These are phyloP conservation scores for Dasypolia templi DNA, from an alignment of 2,888 invertebrate genomes.

Conservation along the genomic window DNA sequence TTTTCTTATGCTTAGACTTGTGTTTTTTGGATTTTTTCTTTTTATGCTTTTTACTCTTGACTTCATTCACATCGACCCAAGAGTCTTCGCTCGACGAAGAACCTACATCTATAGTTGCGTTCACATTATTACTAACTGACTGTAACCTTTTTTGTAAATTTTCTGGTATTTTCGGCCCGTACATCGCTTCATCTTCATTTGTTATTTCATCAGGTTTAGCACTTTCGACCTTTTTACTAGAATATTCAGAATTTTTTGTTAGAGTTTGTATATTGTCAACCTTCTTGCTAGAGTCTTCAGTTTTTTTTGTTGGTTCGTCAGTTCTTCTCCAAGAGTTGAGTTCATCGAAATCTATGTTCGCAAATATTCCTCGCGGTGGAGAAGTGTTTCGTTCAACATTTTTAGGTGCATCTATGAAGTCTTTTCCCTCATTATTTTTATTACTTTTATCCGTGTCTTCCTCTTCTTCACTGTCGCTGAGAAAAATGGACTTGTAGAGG, in stretches of 20 bases:
- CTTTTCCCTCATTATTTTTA: conserved; percentile 53
- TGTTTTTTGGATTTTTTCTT: conserved; percentile 88
- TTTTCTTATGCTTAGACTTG: conserved; percentile 85
- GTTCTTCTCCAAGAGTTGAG: conserved; percentile 87
- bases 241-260: conserved; percentile 36
- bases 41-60: conserved; percentile 83
- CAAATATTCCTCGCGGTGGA: conserved; percentile 93
- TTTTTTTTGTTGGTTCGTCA: conserved; percentile 47
- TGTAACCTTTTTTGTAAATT: conserved; percentile 79
- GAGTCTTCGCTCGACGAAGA: conserved; percentile 85
- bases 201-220: background rate
- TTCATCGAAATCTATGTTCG: conserved; percentile 91
- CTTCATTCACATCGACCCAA: conserved; percentile 88
- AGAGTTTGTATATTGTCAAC: conserved; percentile 22
- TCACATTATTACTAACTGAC: conserved; percentile 66
- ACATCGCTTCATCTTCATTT: conserved; percentile 70
- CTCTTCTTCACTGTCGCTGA: conserved; percentile 94
- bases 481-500: conserved; percentile 97
- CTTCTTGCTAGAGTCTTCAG: conserved; percentile 37
- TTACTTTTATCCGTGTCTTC: conserved; percentile 50
- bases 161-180: conserved; percentile 91
- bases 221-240: conserved; percentile 35
- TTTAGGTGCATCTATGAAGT: conserved; percentile 82
- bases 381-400: conserved; percentile 92
- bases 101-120: conserved; percentile 66